Evolutionary conservation across 2,888 invertebrate genomes (phyloP), one percentile per base, ranked within the genome.

Genomic region (Plutella xylostella): DNA sequence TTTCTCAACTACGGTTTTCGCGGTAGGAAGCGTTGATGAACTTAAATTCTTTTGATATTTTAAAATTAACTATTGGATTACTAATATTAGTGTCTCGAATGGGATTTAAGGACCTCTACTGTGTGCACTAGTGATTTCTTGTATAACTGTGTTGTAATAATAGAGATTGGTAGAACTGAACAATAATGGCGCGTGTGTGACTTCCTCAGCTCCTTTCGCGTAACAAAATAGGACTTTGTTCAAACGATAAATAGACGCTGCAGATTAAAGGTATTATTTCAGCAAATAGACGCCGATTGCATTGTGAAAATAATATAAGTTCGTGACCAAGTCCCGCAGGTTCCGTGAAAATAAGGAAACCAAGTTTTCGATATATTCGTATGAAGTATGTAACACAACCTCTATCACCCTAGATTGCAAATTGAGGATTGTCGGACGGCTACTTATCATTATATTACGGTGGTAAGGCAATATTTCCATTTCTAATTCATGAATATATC

Each of bases 111-210:
- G 49, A 51, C 48, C 55, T 47, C 46, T 49, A 53, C 45, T 50
- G 45, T 49, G 41, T 53, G 45, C 48, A 46, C 47, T 53, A 52
- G 19, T n/a, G 20, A 14, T 12, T 6, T 39, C 6, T 21, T 17
- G 7, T 14, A 25, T 17, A 25, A 15, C 22, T 15, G 39, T 39
- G 39, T 18, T 39, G 15, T 39, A 39, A 22, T 22, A 22, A 4
- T 14, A 22, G 20, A 20, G 46, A 51, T 54, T 60, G 45, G 42
- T 37, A 39, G 51, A 52, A 52, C 61, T 56, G 61, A 65, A 60
- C 57, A 61, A 65, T 64, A 64, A 80, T 82, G 82, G 80, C 80
- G 82, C 72, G 79, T 67, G 75, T 67, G 68, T 71, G 70, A 68
- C 66, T 61, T 62, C 54, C 59, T 52, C 61, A 61, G 63, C 58